Evolutionary conservation across 2,888 invertebrate species (phyloP).

Genomic region (Sceliomorpha sp.): DNA sequence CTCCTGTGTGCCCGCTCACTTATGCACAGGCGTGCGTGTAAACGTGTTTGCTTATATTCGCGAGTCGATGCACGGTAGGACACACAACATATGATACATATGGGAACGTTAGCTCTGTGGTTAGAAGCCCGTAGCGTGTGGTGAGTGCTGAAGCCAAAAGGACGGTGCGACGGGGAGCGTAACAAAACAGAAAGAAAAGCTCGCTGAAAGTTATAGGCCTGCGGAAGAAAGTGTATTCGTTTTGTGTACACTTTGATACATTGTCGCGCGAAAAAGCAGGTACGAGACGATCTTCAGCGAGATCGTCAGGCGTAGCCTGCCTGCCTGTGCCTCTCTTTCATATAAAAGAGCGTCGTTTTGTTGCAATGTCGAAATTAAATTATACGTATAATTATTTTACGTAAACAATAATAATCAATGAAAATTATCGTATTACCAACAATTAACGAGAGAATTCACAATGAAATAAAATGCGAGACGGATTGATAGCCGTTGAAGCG

Average conservation of each 20-base stretch:
- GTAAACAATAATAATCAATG: too few relatives aligned
- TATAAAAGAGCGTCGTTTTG: too few relatives aligned
- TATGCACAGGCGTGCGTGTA: slow-evolving; percentile 41
- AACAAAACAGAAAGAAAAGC: slow-evolving; percentile 20
- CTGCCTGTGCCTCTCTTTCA: too few relatives aligned
- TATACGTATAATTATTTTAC: too few relatives aligned
- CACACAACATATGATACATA: slow-evolving; percentile 79
- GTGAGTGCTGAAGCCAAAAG: slow-evolving; percentile 57
- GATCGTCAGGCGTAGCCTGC: too few relatives aligned
- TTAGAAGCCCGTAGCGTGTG: slow-evolving; percentile 78
- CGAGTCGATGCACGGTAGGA: slow-evolving; percentile 69
- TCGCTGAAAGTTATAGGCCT: slow-evolving; percentile 11
- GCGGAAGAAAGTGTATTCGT: slow-evolving; percentile 29
- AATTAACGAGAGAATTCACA: too few relatives aligned
- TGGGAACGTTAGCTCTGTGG: slow-evolving; percentile 79
- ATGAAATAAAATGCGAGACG: too few relatives aligned
- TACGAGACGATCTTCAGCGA: too few relatives aligned
- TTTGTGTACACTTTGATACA: slow-evolving; percentile 16
- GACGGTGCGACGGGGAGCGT: slow-evolving; percentile 41
- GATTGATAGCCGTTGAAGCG: too few relatives aligned
- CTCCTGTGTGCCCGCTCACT: slow-evolving; percentile 31
- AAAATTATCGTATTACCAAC: too few relatives aligned
- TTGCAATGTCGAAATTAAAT: too few relatives aligned
- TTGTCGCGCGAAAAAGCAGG: slow-evolving; percentile 20
- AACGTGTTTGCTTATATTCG: slow-evolving; percentile 55